phyloP scores from a whole-genome alignment of 1,140 invertebrate genomes.

The Melanaphis sacchari region DNA sequence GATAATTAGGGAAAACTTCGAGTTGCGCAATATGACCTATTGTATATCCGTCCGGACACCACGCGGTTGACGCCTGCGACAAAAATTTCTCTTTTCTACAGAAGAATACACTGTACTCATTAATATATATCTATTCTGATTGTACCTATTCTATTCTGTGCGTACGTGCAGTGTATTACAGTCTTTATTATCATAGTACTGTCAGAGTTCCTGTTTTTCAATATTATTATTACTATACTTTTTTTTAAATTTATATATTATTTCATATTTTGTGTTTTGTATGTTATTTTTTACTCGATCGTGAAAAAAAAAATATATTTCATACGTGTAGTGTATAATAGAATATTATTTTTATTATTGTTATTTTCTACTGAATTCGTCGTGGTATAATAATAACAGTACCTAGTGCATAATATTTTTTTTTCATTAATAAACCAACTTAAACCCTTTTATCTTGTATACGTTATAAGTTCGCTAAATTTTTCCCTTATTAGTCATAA shows the following conservation, averaged over 20 bases:
- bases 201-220: not conserved
- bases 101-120: not conserved
- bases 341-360: not conserved
- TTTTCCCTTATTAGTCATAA: not conserved
- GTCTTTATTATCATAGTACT: not conserved
- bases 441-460: not conserved
- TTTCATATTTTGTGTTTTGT: not conserved
- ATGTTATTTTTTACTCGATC: not conserved
- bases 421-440: not conserved
- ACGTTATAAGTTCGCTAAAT: not conserved
- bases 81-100: constrained; percentile 39
- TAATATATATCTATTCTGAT: not conserved
- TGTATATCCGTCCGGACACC: constrained; percentile 2
- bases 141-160: not conserved
- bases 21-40: constrained; percentile 45
- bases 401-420: not conserved
- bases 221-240: not conserved
- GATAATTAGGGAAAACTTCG: constrained; percentile 36
- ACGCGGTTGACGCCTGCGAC: constrained; percentile 9
- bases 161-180: not conserved
- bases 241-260: not conserved
- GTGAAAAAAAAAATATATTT: not conserved
- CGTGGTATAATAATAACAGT: not conserved
- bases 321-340: not conserved
- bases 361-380: not conserved